These are phyloP conservation scores for Andrena marginata DNA, from an alignment of 2,888 invertebrate genomes.

Conservation along the genomic window DNA sequence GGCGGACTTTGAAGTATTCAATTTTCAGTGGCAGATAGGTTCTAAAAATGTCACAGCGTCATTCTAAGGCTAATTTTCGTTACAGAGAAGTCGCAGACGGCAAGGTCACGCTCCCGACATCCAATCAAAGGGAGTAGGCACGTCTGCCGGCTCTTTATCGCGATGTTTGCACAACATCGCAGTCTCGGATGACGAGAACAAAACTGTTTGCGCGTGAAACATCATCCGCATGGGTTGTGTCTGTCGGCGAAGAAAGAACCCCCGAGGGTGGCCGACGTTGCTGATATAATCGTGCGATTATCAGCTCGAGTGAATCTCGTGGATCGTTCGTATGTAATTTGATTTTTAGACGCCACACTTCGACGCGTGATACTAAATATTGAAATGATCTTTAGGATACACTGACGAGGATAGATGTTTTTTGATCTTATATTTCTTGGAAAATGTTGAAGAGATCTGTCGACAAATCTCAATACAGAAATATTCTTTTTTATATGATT, in stretches of 20 bases:
- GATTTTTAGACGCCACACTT: too few relatives aligned
- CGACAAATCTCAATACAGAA: too few relatives aligned
- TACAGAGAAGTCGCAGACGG: not conserved
- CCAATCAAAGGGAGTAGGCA: not conserved
- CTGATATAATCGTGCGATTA: slow-evolving; percentile 25
- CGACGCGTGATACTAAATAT: too few relatives aligned
- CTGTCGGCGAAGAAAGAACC: not conserved
- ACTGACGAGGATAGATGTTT: too few relatives aligned
- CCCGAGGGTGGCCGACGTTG: slow-evolving; percentile 14
- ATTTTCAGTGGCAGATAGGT: too few relatives aligned
- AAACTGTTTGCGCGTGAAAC: slow-evolving; percentile 42
- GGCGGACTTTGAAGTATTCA: too few relatives aligned
- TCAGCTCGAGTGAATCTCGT: not conserved
- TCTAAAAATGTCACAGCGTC: too few relatives aligned
- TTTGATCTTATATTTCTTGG: too few relatives aligned
- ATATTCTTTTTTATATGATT: too few relatives aligned
- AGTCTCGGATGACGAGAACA: slow-evolving; percentile 37
- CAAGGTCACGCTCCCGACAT: not conserved
- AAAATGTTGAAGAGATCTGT: too few relatives aligned
- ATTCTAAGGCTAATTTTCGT: slow-evolving; percentile 16
- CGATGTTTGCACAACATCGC: slow-evolving; percentile 36
- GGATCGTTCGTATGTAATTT: not conserved
- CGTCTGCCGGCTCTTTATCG: slow-evolving; percentile 23
- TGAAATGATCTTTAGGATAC: too few relatives aligned
- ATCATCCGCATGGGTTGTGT: slow-evolving; percentile 39